A percentile compares a stretch with the other conserved stretches of the same genome.
phyloP scores from a whole-genome alignment of 2,888 invertebrate species.

The Morpho deidamia region DNA sequence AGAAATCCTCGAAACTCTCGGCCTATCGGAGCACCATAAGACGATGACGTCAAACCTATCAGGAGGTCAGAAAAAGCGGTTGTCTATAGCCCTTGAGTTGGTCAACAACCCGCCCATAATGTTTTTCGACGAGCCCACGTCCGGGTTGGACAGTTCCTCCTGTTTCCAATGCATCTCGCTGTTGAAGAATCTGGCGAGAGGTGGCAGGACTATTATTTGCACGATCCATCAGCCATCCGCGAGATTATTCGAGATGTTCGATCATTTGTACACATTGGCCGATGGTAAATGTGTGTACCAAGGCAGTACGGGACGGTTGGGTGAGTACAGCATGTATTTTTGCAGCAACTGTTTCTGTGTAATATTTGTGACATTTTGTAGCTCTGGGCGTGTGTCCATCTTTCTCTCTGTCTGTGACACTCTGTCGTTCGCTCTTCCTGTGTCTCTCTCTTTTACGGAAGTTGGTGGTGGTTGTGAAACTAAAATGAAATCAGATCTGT shows the following conservation, averaged over 20 bases:
- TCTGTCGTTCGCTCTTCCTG: too few species aligned
- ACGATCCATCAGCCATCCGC: slow-evolving; percentile 99
- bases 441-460: too few species aligned
- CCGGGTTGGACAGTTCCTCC: slow-evolving; percentile 96
- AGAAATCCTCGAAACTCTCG: slow-evolving; percentile 93
- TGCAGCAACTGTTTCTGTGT: too few species aligned
- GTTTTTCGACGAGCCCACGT: slow-evolving; percentile 99
- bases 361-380: too few species aligned
- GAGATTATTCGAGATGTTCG: slow-evolving; percentile 97
- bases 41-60: slow-evolving; percentile 95
- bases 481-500: too few species aligned
- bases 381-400: too few species aligned
- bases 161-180: slow-evolving; percentile 96
- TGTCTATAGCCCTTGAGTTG: slow-evolving; percentile 95
- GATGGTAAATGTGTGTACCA: slow-evolving; percentile 97
- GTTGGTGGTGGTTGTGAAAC: too few species aligned
- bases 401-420: too few species aligned
- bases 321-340: slow-evolving; percentile 63
- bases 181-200: slow-evolving; percentile 91
- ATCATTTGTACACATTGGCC: slow-evolving; percentile 94
- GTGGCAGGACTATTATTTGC: slow-evolving; percentile 96
- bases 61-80: slow-evolving; percentile 96
- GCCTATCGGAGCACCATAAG: slow-evolving; percentile 90
- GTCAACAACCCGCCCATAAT: slow-evolving; percentile 98
- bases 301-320: slow-evolving; percentile 90